Evolutionary conservation across 2,888 invertebrate genomes (phyloP).

Genomic region (Sturmia bella): DNA sequence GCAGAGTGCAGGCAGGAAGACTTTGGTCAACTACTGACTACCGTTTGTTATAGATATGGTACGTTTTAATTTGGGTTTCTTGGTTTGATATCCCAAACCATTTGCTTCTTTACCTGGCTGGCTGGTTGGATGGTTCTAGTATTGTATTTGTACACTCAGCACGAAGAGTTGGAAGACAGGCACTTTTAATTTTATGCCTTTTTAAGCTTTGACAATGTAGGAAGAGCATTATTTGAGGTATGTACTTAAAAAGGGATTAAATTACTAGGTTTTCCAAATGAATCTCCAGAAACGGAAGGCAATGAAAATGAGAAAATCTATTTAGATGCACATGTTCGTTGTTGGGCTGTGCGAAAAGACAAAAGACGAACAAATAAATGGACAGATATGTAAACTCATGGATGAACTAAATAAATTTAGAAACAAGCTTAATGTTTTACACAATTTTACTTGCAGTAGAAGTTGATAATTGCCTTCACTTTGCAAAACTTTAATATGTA

Average conservation of each 20-base stretch:
- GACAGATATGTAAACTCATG: background rate
- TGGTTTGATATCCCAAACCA: conserved; percentile 20
- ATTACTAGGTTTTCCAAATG: conserved; percentile 51
- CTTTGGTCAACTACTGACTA: conserved; percentile 22
- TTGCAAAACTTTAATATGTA: too few relatives aligned
- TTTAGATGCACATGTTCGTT: background rate
- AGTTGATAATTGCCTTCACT: too few relatives aligned
- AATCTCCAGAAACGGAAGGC: conserved; percentile 3
- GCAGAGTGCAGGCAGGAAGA: background rate
- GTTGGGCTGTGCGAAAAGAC: background rate
- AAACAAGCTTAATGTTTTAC: too few relatives aligned
- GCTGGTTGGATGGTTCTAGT: background rate
- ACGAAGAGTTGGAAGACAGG: conserved; percentile 16
- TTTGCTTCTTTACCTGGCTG: background rate
- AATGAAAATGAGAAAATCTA: background rate
- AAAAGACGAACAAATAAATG: background rate
- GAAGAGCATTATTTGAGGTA: conserved; percentile 43
- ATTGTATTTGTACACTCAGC: background rate
- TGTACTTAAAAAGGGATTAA: conserved; percentile 57
- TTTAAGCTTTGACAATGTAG: conserved; percentile 56
- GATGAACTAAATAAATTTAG: background rate
- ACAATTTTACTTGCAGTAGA: too few relatives aligned
- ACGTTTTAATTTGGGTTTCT: conserved; percentile 10
- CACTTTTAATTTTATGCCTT: conserved; percentile 63
- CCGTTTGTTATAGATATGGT: conserved; percentile 36